These are phyloP conservation scores for Oreotrochilus melanogaster DNA, from an alignment of 2,113 vertebrate species.

Conservation along the genomic window DNA sequence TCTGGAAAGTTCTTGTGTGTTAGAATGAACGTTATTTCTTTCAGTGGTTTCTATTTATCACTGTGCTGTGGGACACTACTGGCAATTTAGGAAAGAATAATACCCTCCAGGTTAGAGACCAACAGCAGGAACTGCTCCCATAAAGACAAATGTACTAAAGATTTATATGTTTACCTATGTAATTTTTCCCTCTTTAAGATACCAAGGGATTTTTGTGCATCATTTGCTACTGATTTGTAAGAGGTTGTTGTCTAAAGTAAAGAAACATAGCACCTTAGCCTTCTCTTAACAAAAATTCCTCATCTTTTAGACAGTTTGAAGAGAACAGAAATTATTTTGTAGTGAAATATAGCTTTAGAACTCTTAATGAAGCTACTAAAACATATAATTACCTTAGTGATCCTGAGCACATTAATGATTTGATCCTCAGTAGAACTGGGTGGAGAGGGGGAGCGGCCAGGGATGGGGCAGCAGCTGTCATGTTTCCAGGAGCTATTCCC, in stretches of 20 bases:
- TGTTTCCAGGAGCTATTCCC: conserved; percentile 16
- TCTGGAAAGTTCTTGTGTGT: conserved; percentile 70
- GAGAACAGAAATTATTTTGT: conserved; percentile 14
- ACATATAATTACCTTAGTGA: conserved; percentile 46
- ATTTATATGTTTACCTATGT: conserved; percentile 82
- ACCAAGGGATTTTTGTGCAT: conserved; percentile 75
- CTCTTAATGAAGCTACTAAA: conserved; percentile 41
- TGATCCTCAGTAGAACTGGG: background rate
- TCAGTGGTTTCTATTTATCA: conserved; percentile 80
- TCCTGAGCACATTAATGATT: conserved; percentile 25
- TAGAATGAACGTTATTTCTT: conserved; percentile 73
- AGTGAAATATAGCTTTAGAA: conserved; percentile 6
- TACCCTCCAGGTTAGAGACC: conserved; percentile 79
- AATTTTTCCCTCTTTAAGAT: conserved; percentile 78
- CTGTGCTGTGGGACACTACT: conserved; percentile 63
- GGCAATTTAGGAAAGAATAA: conserved; percentile 81
- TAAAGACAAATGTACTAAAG: conserved; percentile 81
- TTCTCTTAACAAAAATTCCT: conserved; percentile 55
- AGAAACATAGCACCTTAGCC: conserved; percentile 50
- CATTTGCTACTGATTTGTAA: conserved; percentile 78
- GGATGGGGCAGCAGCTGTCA: background rate
- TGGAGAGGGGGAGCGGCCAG: background rate
- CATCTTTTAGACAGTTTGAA: conserved; percentile 53
- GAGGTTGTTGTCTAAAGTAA: conserved; percentile 58
- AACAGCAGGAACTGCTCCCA: conserved; percentile 75